These are phyloP conservation scores for Phorcus lineatus DNA, from an alignment of 2,888 invertebrate genomes.

Conservation along the genomic window DNA sequence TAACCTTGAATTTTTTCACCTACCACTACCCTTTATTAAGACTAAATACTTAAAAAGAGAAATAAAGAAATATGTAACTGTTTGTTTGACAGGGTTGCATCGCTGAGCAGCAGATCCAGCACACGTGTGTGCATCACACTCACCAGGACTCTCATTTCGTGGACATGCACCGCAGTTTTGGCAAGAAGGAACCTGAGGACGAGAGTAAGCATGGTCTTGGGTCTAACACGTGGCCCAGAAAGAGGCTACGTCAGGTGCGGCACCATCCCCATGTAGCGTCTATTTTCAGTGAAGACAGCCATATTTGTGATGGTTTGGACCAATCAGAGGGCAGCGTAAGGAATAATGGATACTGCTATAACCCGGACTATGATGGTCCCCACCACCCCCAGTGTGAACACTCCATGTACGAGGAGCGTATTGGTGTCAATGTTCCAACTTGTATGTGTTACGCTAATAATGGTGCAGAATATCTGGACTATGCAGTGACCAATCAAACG, in stretches of 20 bases:
- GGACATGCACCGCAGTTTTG: slow-evolving; percentile 2
- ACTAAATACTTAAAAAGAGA: background rate
- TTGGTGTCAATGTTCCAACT: background rate
- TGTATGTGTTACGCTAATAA: background rate
- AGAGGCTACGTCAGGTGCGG: slow-evolving; percentile 44
- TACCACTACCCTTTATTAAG: background rate
- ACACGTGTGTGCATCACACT: slow-evolving; percentile 58
- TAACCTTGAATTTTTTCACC: no score
- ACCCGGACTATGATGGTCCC: background rate
- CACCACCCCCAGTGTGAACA: background rate
- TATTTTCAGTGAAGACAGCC: slow-evolving; percentile 48
- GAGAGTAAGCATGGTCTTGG: slow-evolving; percentile 24
- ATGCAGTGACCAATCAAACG: background rate
- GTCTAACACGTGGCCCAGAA: slow-evolving; percentile 64
- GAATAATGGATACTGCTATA: background rate
- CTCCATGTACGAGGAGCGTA: background rate
- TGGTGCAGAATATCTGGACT: background rate
- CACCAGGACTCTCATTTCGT: slow-evolving; percentile 17
- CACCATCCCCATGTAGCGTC: slow-evolving; percentile 50
- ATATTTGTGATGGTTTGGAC: slow-evolving; percentile 13
- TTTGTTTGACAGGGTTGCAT: slow-evolving; percentile 67
- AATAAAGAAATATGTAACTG: no score
- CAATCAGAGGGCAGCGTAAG: background rate
- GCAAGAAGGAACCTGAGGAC: background rate
- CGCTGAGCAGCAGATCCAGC: slow-evolving; percentile 68